These are phyloP conservation scores for Arbacia lixula DNA, from an alignment of 53 echinoderm and acorn worm species.

Conservation along the genomic window DNA sequence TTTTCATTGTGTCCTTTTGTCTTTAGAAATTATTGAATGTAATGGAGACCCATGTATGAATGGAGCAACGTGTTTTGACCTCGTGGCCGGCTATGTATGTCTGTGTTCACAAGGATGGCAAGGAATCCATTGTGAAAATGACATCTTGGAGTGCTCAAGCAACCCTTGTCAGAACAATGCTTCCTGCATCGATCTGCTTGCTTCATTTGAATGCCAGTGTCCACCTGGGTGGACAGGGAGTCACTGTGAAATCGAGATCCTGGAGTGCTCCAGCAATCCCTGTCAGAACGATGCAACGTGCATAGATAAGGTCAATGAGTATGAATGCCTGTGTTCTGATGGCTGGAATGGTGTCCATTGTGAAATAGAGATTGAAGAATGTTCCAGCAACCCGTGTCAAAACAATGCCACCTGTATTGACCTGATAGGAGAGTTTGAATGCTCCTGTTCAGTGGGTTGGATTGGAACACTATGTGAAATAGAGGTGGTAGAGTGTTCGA, in stretches of 20 bases:
- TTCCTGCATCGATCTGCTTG: not conserved
- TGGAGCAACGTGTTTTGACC: slow-evolving; percentile 62
- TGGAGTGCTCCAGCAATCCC: slow-evolving; percentile 18
- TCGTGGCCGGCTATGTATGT: slow-evolving; percentile 58
- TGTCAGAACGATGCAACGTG: slow-evolving; percentile 10
- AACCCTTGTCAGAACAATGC: slow-evolving; percentile 37
- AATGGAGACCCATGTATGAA: slow-evolving; percentile 73
- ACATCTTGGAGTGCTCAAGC: slow-evolving; percentile 38
- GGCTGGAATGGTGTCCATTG: slow-evolving; percentile 43
- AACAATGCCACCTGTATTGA: slow-evolving; percentile 29
- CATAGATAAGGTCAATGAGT: not conserved
- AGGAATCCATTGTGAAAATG: slow-evolving; percentile 56
- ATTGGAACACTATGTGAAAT: slow-evolving; percentile 44
- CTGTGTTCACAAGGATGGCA: slow-evolving; percentile 60
- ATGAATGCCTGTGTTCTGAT: slow-evolving; percentile 20
- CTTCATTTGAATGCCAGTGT: slow-evolving; percentile 51
- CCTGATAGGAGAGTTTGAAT: slow-evolving; percentile 16
- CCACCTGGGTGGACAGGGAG: slow-evolving; percentile 47
- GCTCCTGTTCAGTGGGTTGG: slow-evolving; percentile 47
- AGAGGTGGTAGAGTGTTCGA: slow-evolving; percentile 28
- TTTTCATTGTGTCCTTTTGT: not conserved
- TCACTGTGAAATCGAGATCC: slow-evolving; percentile 49
- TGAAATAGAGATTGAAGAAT: slow-evolving; percentile 67
- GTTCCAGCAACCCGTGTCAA: slow-evolving; percentile 69
- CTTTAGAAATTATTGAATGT: slow-evolving; percentile 64